Evolutionary conservation across 2,797 vertebrate genomes (phyloP), one percentile per base, ranked within the genome.

Genomic region (Kryptolebias ocellatus): DNA sequence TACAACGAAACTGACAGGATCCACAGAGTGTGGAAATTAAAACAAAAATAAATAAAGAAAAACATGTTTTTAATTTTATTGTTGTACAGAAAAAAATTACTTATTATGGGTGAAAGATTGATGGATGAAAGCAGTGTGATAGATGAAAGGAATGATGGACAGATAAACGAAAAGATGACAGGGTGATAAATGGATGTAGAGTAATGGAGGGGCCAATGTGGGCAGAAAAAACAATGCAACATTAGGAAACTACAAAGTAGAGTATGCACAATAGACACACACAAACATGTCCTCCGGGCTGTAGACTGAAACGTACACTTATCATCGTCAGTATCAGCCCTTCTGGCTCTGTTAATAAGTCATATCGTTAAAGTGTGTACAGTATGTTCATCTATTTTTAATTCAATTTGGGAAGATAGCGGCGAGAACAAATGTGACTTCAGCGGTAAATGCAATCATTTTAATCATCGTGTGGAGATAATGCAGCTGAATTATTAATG

Each of bases 391-490:
- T 90, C 42, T 64, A 85, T 86, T 74, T 86, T 88, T 85, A 89
- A 91, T 90, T 85, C 60, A 76, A 55, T 80, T 86, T 84, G 81
- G 66, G 60, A 67, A 44, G 76, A 72, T 42, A 67, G 71, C 53
- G 64, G 53, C 58, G 42, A 60, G 70, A 79, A 68, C 1, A 64
- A 72, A 73, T 83, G 67, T 58, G 72, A 72, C 72, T 18, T 34
- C 49, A 2, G 66, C 15, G 0, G 68, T 68, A 84, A 84, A 85
- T 61, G 73, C 60, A 74, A 68, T 88, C 64, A 47, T 87, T 90
- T 88, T 84, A 85, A 89, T 88, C 57, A 58, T 81, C 85, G 72
- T 82, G 70, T 84, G 76, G 85, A 87, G 87, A 87, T 85, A 87
- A 87, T 79, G 79, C 66, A 3, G 29, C 57, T 90, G 72, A 87